Evolutionary conservation across 2,888 invertebrate species (phyloP).

Genomic region (Apodemia zela): DNA sequence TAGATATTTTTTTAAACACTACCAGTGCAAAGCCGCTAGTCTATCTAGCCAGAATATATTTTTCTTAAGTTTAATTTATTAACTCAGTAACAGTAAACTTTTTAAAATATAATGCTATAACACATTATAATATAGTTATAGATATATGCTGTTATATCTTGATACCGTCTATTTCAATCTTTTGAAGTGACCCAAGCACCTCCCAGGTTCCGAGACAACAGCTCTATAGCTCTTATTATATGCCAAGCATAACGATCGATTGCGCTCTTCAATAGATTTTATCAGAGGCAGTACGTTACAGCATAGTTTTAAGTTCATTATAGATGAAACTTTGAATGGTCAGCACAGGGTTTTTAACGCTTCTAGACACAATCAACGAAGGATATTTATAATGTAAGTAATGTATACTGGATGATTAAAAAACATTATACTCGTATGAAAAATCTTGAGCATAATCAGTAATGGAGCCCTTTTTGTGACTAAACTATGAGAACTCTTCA

Average conservation of each 20-base stretch:
- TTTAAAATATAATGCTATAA: background rate
- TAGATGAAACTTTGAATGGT: background rate
- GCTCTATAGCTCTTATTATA: background rate
- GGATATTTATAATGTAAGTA: too few species aligned
- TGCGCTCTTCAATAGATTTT: constrained; percentile 7
- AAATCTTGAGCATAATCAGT: too few species aligned
- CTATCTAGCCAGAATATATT: too few species aligned
- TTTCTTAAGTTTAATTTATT: background rate
- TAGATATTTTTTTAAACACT: too few species aligned
- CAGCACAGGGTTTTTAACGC: too few species aligned
- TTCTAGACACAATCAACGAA: too few species aligned
- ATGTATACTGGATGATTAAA: too few species aligned
- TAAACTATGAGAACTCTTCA: too few species aligned
- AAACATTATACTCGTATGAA: too few species aligned
- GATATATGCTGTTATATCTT: background rate
- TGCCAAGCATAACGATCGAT: constrained; percentile 12
- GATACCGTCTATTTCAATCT: constrained; percentile 13
- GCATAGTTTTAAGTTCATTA: background rate
- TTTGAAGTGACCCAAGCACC: constrained; percentile 5
- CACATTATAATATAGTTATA: background rate
- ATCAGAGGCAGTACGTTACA: background rate
- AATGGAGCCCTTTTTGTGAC: too few species aligned
- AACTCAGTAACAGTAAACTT: too few species aligned
- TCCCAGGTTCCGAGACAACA: constrained; percentile 10
- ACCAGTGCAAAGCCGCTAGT: too few species aligned